A percentile compares a stretch with the other conserved stretches of the same genome.
Conservation (phyloP, 2,113 vertebrate species). For the Fulmarus glacialis region DNA sequence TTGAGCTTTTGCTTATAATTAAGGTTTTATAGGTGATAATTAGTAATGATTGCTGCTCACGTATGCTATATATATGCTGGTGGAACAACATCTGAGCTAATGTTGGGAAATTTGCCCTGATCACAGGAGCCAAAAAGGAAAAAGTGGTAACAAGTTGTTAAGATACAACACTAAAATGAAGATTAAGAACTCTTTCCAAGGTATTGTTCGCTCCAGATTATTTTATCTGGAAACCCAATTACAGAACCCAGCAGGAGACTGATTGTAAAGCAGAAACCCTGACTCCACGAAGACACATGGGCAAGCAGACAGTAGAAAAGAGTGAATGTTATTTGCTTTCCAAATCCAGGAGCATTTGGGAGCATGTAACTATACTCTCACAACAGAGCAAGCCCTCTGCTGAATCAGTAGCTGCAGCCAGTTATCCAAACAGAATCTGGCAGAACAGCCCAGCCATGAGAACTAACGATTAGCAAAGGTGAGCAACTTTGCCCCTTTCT, state of each 20-base stretch:
- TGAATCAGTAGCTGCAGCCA: constrained; percentile 18
- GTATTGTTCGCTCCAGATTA: not conserved
- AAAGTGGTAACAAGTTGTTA: not conserved
- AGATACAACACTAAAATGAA: not conserved
- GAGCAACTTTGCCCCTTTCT: constrained; percentile 50
- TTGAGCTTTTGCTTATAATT: not conserved
- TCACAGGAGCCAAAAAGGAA: not conserved
- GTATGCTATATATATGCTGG: not conserved
- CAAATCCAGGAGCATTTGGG: constrained; percentile 26
- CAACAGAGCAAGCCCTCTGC: not conserved
- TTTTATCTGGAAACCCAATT: constrained; percentile 29
- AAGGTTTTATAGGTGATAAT: not conserved
- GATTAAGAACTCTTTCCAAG: not conserved
- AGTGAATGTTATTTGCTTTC: constrained; percentile 49
- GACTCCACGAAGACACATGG: not conserved
- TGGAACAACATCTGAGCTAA: not conserved
- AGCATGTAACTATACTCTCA: constrained; percentile 18
- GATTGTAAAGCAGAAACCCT: not conserved
- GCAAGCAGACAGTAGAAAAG: not conserved
- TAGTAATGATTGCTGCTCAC: not conserved
- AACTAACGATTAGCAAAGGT: constrained; percentile 36
- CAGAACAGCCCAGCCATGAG: not conserved
- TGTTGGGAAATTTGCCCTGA: not conserved
- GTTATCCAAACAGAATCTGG: constrained; percentile 7
- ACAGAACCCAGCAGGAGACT: not conserved